Evolutionary conservation across 2,888 invertebrate species (phyloP), one percentile per base, ranked within the genome.

Genomic region (Melangyna quadrimaculata): DNA sequence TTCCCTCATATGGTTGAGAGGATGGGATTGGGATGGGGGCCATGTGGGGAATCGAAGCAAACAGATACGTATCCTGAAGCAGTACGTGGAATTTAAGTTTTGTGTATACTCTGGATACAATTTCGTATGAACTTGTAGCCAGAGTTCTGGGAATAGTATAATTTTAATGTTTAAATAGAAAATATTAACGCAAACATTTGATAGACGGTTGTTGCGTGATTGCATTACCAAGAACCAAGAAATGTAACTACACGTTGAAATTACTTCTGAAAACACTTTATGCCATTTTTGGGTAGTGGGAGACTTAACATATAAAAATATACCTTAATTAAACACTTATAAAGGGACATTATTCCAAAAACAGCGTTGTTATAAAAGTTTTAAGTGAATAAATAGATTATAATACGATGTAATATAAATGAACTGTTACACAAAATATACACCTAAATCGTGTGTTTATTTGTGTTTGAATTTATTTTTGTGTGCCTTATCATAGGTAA

Each of bases 201-300:
- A 40, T 45, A 57, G 65, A 65, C 19, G 48, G 27, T 32, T 24
- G 24, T n/a, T 51, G 6, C 6, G 12, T 48, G n/a, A 24, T 43
- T 14, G 14, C 59, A 79, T 80, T 73, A 74, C 67, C 22, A 48
- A 17, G 22, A 48, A 22, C 5, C 24, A 37, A 40, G 53, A 29
- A 29, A 37, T 48, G 19, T n/a, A n/a, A n/a, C n/a, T n/a, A n/a
- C n/a, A n/a, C 35, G 27, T 51, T 53, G 73, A 24, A 59, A 29
- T 67, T 67, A 51, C 40, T 22, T 57, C 59, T 51, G 19, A 32
- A 59, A 77, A 35, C 32, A 32, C 61, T 77, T 32, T 61, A 22
- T 35, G 12, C 7, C 32, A 61, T 29, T 51, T 51, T 24, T 8
- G 53, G 61, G 12, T 22, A 59, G 17, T 10, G 27, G 12, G 14